phyloP scores from a whole-genome alignment of 1,140 invertebrate genomes.

The Dendroctonus valens region DNA sequence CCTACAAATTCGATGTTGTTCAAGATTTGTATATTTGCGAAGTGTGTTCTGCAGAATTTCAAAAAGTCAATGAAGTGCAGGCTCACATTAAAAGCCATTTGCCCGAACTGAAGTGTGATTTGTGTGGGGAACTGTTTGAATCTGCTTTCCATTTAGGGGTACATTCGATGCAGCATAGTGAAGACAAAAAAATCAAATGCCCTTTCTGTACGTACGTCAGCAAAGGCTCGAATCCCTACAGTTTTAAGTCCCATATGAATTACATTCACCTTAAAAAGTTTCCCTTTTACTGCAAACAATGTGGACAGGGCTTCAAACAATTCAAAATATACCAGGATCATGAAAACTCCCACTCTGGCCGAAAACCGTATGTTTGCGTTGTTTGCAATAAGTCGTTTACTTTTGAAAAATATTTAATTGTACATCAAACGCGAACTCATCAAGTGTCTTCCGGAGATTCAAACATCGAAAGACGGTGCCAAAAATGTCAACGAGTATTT shows the following conservation, averaged over 20 bases:
- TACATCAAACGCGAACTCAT: conserved; percentile 63
- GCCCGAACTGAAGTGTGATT: conserved; percentile 36
- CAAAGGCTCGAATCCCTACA: conserved; percentile 20
- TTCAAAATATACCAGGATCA: conserved; percentile 33
- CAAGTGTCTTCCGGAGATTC: conserved; percentile 40
- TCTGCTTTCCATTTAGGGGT: conserved; percentile 40
- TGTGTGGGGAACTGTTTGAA: conserved; percentile 38
- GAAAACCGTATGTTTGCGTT: conserved; percentile 45
- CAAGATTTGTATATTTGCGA: conserved; percentile 29
- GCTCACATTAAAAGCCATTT: conserved; percentile 38
- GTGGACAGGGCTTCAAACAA: conserved; percentile 37
- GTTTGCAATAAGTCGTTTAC: conserved; percentile 57
- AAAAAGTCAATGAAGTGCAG: conserved; percentile 36
- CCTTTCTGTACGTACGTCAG: conserved; percentile 35
- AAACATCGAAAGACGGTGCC: conserved; percentile 32
- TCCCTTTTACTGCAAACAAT: conserved; percentile 32
- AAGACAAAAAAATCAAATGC: conserved; percentile 20
- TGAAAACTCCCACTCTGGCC: conserved; percentile 39
- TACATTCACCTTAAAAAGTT: conserved; percentile 54
- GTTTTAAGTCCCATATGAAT: conserved; percentile 34
- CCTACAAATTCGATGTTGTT: conserved; percentile 26
- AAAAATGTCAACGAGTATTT: conserved; percentile 50
- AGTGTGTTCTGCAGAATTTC: conserved; percentile 31
- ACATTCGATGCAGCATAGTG: conserved; percentile 39
- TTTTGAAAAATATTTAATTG: conserved; percentile 68